Conservation (phyloP, 2,113 vertebrate genomes). For the Dryoscopus gambensis region DNA sequence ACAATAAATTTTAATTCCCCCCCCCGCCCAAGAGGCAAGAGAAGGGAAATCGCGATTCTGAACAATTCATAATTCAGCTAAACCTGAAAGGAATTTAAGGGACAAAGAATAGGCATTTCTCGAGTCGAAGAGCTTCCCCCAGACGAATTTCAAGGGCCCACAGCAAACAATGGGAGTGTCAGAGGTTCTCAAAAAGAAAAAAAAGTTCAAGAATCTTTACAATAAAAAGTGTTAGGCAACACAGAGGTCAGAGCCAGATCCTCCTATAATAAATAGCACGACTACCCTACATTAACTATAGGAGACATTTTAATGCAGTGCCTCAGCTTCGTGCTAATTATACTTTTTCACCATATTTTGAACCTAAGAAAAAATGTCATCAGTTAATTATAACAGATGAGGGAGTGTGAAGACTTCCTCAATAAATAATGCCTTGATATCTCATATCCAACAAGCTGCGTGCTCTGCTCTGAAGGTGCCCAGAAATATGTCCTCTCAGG, state of each 20-base stretch:
- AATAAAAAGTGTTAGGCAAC: slow-evolving; percentile 67
- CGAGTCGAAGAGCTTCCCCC: slow-evolving; percentile 19
- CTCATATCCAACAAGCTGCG: slow-evolving; percentile 46
- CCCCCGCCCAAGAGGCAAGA: not conserved
- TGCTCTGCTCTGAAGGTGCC: slow-evolving; percentile 37
- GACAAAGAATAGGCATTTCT: slow-evolving; percentile 66
- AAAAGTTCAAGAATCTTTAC: slow-evolving; percentile 64
- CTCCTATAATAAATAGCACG: slow-evolving; percentile 58
- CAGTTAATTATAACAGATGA: slow-evolving; percentile 66
- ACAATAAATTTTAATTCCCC: not conserved
- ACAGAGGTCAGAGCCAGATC: slow-evolving; percentile 52
- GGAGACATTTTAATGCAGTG: slow-evolving; percentile 65
- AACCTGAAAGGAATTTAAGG: slow-evolving; percentile 64
- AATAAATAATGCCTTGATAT: slow-evolving; percentile 64
- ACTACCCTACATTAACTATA: slow-evolving; percentile 57
- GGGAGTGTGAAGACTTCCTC: slow-evolving; percentile 62
- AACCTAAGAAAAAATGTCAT: slow-evolving; percentile 57
- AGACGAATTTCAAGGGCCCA: slow-evolving; percentile 53
- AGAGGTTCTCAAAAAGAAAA: slow-evolving; percentile 58
- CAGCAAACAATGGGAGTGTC: slow-evolving; percentile 61
- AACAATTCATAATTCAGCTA: slow-evolving; percentile 62
- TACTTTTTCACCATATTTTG: slow-evolving; percentile 64
- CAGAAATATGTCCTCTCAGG: slow-evolving; percentile 52
- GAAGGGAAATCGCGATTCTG: not conserved
- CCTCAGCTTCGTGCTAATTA: slow-evolving; percentile 59